Conservation (phyloP, 2,113 vertebrate species). For the Girardinichthys multiradiatus region DNA sequence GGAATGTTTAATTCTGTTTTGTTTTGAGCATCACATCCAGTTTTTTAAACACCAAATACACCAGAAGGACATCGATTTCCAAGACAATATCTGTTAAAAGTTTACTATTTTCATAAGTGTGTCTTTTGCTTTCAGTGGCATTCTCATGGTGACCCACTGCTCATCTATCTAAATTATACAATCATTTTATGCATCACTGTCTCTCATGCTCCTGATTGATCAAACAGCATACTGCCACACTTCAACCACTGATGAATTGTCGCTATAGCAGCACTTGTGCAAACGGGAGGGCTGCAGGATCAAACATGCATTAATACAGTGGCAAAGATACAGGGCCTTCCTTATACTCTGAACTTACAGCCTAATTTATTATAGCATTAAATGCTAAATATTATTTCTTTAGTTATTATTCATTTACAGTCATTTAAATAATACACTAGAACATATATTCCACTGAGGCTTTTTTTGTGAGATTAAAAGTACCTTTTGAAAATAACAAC, state of each 20-base stretch:
- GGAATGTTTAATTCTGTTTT: neutral
- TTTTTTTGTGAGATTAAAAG: too few relatives aligned
- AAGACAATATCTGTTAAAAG: neutral
- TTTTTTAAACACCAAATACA: neutral
- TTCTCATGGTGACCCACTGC: neutral
- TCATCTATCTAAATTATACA: neutral
- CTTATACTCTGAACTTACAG: too few relatives aligned
- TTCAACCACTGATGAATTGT: conserved; percentile 39
- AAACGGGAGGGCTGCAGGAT: conserved; percentile 21
- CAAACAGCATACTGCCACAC: conserved; percentile 16
- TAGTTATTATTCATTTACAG: neutral
- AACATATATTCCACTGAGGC: too few relatives aligned
- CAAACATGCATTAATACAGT: conserved; percentile 36
- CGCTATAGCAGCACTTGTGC: conserved; percentile 50
- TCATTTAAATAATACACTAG: too few relatives aligned
- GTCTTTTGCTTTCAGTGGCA: neutral
- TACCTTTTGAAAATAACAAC: too few relatives aligned
- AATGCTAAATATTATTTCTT: too few relatives aligned
- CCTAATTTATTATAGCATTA: too few relatives aligned
- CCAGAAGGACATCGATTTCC: neutral
- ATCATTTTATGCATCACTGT: conserved; percentile 34
- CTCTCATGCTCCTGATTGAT: conserved; percentile 28
- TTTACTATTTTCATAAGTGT: neutral
- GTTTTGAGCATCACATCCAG: too few relatives aligned
- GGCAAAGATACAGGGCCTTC: conserved; percentile 29